phyloP scores from a whole-genome alignment of 35 echinoderm and acorn worm species.

The Apostichopus parvimensis region DNA sequence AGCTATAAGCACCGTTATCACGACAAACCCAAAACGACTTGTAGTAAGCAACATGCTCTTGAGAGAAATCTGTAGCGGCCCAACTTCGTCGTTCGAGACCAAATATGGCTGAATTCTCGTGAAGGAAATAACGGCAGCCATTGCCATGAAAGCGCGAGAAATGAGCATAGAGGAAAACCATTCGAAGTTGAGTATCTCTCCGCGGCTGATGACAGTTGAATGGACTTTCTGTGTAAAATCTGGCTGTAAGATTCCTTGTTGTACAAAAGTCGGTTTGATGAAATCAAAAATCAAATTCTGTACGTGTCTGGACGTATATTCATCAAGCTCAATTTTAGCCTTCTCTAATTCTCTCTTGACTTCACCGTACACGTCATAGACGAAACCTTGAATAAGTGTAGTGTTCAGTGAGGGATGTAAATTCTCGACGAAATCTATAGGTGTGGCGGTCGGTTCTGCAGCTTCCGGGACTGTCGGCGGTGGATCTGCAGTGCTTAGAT shows the following conservation, averaged over 20 bases:
- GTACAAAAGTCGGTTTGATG: conserved; percentile 15
- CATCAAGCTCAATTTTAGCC: conserved; percentile 13
- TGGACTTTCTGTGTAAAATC: not conserved
- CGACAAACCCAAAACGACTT: conserved; percentile 69
- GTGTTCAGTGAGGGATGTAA: conserved; percentile 14
- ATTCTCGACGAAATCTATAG: conserved; percentile 6
- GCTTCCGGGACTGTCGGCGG: not conserved
- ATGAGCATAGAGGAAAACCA: conserved; percentile 13
- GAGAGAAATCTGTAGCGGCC: conserved; percentile 75
- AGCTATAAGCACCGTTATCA: conserved; percentile 62
- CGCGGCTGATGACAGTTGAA: not conserved
- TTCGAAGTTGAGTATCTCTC: not conserved
- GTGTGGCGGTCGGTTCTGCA: not conserved
- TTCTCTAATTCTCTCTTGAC: conserved; percentile 29
- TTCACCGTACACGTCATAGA: not conserved
- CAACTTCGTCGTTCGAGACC: conserved; percentile 69
- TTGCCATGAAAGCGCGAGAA: conserved; percentile 55
- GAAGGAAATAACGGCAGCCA: conserved; percentile 64
- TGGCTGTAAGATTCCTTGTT: not conserved
- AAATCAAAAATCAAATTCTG: not conserved
- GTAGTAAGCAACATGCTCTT: conserved; percentile 72
- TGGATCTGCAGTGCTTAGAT: not conserved
- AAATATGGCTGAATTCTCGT: conserved; percentile 68
- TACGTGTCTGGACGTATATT: not conserved
- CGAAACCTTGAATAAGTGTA: conserved; percentile 6